Base-by-base conservation (phyloP, 2,113 vertebrate species). In the Dolichallabes microphthalmus region DNA sequence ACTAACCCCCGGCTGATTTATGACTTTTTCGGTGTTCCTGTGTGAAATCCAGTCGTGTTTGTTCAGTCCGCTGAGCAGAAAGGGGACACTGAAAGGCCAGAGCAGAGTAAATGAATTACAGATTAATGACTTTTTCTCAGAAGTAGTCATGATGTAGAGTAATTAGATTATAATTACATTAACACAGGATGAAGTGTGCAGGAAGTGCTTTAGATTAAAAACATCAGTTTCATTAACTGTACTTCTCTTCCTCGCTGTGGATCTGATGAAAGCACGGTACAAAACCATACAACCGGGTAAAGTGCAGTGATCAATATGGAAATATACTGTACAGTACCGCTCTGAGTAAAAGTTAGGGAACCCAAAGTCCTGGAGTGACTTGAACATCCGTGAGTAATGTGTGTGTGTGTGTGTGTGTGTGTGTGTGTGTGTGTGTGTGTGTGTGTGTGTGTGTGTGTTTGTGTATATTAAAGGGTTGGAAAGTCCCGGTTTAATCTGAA, bases 11-110 rank as follows among this genome's bases (percentile, higher is more conserved):
- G 0, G n/a, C 14, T 30, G 74, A 77, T 55, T 30, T 17, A 11
- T 53, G 52, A 77, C 50, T 77, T 30, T 30, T 17, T 77, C 52
- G 3, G 6, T 14, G 74, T 57, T 57, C 52, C 52, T 27, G 50
- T 55, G 52, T 77, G 74, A 77, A 50, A 74, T 74, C 71, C 71
- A 50, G 39, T 25, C 20, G 5, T 74, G 71, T 74, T 74, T 74
- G 71, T n/a, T 74, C 39, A 74, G 39, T 50, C 71, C n/a, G 14
- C 71, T 4, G 39, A 74, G 71, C 71, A n/a, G 71, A 74, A 52
- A 52, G 73, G 50, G 53, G 50, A 53, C 73, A n/a, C 50, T 9
- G 50, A 30, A 76, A 76, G 73, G 50, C 50, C 50, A 30, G 50
- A 76, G 27, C 25, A 17, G 6, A 76, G 15, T 52, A 76, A 76